Percentiles rank a stretch among this genome's conserved stretches.
Conservation (phyloP, 2,113 vertebrate species). For the Mixornis gularis region DNA sequence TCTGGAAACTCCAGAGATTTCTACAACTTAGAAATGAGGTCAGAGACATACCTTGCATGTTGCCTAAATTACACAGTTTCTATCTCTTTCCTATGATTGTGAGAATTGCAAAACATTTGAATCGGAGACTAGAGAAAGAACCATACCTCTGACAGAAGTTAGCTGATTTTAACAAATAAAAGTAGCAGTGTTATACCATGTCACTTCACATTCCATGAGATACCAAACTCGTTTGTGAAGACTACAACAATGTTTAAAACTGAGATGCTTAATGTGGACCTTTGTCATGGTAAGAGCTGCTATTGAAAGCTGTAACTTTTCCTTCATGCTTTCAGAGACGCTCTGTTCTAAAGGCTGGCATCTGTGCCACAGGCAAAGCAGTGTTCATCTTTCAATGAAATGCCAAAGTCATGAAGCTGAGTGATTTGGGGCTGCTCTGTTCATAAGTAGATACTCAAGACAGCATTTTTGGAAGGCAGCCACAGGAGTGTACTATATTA, state of each 20-base stretch:
- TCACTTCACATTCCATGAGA: background rate
- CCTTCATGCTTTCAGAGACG: background rate
- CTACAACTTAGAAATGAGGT: background rate
- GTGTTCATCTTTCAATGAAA: background rate
- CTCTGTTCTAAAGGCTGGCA: background rate
- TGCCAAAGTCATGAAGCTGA: background rate
- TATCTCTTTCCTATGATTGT: background rate
- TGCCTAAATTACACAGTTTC: background rate
- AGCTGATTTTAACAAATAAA: background rate
- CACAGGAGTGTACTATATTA: conserved; percentile 26
- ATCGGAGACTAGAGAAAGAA: background rate
- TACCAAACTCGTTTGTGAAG: background rate
- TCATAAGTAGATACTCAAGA: conserved; percentile 2
- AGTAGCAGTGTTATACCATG: background rate
- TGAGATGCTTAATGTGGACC: background rate
- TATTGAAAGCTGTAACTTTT: background rate
- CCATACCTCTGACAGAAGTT: background rate
- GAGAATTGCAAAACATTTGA: background rate
- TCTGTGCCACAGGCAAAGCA: background rate
- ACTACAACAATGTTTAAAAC: background rate
- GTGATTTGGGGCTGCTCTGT: background rate
- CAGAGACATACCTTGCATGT: background rate
- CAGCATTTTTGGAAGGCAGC: conserved; percentile 42
- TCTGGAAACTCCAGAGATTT: background rate
- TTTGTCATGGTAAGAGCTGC: background rate